These are phyloP conservation scores for Cryptoleucopteryx plumbea DNA, from an alignment of 2,113 vertebrate species.

Conservation along the genomic window DNA sequence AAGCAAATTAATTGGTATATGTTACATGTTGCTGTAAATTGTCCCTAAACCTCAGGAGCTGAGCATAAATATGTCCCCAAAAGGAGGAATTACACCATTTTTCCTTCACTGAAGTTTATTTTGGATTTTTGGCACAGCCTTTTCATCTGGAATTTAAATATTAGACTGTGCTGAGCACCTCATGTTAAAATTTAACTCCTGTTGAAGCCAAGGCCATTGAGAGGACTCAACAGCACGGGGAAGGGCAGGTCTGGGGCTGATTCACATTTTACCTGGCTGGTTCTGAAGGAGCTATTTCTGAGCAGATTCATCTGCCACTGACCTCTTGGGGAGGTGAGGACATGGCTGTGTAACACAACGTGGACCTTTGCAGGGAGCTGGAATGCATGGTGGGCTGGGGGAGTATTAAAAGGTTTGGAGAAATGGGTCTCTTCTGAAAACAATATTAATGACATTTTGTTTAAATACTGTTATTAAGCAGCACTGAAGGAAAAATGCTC, in stretches of 20 bases:
- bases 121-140: background rate
- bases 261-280: background rate
- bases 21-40: background rate
- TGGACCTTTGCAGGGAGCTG: accelerated
- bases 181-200: background rate
- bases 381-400: accelerated
- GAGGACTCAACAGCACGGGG: background rate
- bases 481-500: background rate
- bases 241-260: background rate
- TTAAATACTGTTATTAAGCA: background rate
- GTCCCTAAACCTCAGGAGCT: background rate
- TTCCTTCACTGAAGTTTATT: background rate
- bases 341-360: background rate
- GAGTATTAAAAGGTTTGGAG: background rate
- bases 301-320: background rate
- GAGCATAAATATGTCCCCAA: background rate
- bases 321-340: background rate
- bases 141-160: background rate
- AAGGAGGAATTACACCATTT: background rate
- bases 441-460: background rate
- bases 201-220: background rate
- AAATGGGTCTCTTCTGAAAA: background rate
- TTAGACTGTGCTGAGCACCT: background rate
- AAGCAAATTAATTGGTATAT: background rate
- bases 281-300: background rate